Percentiles rank a stretch among this genome's conserved stretches.
Evolutionary conservation across 2,888 invertebrate species (phyloP).

Genomic region (Hypomecis punctinalis): DNA sequence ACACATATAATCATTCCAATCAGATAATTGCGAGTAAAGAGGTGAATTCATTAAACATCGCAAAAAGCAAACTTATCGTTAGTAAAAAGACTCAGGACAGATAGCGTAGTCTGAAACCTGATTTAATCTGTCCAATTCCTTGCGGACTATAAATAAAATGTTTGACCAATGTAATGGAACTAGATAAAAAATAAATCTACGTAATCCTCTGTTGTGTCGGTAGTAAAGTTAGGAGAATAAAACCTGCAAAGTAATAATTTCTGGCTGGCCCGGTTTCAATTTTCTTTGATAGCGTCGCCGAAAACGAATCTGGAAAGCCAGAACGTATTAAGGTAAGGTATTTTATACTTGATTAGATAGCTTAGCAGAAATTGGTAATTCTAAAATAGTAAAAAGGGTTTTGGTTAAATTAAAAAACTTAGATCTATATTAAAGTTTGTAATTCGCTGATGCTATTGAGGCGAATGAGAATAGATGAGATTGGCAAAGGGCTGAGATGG

Average conservation of each 20-base stretch:
- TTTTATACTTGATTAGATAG: conserved; percentile 34
- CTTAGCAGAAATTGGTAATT: conserved; percentile 20
- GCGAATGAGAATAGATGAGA: too few relatives aligned
- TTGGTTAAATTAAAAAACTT: conserved; percentile 6
- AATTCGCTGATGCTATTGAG: too few relatives aligned
- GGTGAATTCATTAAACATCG: too few relatives aligned
- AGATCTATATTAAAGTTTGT: too few relatives aligned
- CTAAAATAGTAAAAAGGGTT: conserved; percentile 10
- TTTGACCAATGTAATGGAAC: background rate
- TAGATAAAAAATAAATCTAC: conserved; percentile 9
- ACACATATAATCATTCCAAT: too few relatives aligned
- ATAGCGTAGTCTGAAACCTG: too few relatives aligned
- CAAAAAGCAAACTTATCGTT: too few relatives aligned
- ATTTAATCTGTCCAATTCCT: background rate
- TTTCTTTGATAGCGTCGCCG: conserved; percentile 85
- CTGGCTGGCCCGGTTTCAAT: conserved; percentile 78
- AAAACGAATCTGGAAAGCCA: conserved; percentile 81
- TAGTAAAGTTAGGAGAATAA: conserved; percentile 31
- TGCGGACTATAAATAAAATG: background rate
- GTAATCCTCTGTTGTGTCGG: conserved; percentile 1
- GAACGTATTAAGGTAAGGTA: conserved; percentile 34
- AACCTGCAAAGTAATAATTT: conserved; percentile 83
- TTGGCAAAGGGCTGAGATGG: too few relatives aligned
- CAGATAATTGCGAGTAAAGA: too few relatives aligned
- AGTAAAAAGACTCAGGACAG: too few relatives aligned